Base-by-base conservation (phyloP, 1,140 invertebrate species). In the Tetramorium parvispinum region DNA sequence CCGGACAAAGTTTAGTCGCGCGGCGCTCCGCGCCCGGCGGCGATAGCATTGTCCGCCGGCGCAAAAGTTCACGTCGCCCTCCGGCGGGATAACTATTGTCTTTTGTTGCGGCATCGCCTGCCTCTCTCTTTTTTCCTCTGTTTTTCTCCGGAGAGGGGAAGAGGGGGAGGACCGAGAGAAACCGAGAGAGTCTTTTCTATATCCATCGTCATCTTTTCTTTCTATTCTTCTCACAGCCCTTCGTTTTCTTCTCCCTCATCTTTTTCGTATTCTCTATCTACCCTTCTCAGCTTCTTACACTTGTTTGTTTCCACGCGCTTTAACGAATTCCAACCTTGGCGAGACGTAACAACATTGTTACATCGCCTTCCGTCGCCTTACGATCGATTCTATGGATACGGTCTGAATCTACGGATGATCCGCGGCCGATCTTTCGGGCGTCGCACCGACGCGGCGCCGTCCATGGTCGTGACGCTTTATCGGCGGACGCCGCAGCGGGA, bases 1-100 rank as follows among this genome's bases (percentile, higher is more conserved):
- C 83, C 91, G 85, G 93, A 89, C 90, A 89, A 94, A 93, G 92
- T 93, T 93, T 93, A 78, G 92, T 93, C 91, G 65, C 85, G 85
- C 88, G 78, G 13, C 65, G 79, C 24, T 53, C 46, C 70, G 46
- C 46, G 68, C 85, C 46, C 71, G 81, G 86, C 86, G 88, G 89
- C 76, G 85, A 91, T 92, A 92, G 85, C 91, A 93, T 94, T 93
- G 93, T 93, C 93, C 91, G 59, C 32, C 79, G 76, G 87, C 68
- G 88, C 87, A 91, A 89, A 90, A 92, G 88, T 92, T 91, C 88
- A 78, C 70, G 55, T 78, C 63, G 87, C 87, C 85, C 85, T 21
- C 78, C 73, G 86, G 70, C 78, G 37, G 91, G n/a, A 89, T 66
- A 92, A 92, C 77, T 88, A 91, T 94, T 93, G 92, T 94, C 92